Conservation (phyloP, 92 coral and sea anemone species). For the Blastomussa wellsi region DNA sequence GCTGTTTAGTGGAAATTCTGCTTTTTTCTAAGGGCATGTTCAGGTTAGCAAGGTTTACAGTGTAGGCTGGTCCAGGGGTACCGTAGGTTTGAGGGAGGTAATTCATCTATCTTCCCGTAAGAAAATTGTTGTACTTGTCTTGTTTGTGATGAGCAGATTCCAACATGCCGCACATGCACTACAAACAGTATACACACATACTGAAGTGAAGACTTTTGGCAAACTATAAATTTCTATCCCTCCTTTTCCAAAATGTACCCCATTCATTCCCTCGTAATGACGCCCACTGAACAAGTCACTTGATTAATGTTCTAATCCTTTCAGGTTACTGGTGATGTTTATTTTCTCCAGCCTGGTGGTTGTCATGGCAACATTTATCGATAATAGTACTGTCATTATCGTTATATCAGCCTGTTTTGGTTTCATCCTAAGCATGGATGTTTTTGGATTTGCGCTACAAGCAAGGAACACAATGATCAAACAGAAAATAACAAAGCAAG, state of each 20-base stretch:
- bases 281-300: background rate
- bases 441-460: conserved; percentile 63
- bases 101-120: no score
- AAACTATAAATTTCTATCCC: background rate
- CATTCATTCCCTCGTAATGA: background rate
- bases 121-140: no score
- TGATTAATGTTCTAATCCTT: background rate
- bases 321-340: conserved; percentile 76
- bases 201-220: no score
- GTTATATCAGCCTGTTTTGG: conserved; percentile 65
- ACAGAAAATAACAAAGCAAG: background rate
- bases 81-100: no score
- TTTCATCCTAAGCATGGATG: conserved; percentile 76
- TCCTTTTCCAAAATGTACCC: background rate
- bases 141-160: no score
- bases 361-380: conserved; percentile 71
- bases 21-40: no score
- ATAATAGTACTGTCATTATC: conserved; percentile 58
- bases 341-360: conserved; percentile 71
- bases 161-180: no score
- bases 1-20: background rate
- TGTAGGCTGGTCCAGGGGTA: no score
- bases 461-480: background rate
- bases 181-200: no score
- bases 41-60: no score